phyloP scores from a whole-genome alignment of 2,888 invertebrate species.

The Aplocera efformata region DNA sequence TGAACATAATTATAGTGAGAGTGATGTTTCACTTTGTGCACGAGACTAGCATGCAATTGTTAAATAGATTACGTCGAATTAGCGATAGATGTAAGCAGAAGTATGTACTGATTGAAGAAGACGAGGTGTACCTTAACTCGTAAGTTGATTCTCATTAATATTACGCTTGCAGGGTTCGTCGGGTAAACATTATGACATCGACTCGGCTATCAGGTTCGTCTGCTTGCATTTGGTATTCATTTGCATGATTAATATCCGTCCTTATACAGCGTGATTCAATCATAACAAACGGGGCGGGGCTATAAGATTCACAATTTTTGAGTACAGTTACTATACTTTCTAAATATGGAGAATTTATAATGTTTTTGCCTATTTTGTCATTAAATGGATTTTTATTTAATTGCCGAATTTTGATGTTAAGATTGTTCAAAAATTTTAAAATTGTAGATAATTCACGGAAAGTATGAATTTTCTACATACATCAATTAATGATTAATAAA shows the following conservation, averaged over 20 bases:
- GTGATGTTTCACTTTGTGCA: constrained; percentile 20
- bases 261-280: too few species aligned
- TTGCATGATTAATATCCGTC: background rate
- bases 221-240: constrained; percentile 6
- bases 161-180: constrained; percentile 33
- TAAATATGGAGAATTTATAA: too few species aligned
- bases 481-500: too few species aligned
- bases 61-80: constrained; percentile 12
- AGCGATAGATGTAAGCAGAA: constrained; percentile 8
- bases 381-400: too few species aligned
- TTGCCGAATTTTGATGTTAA: too few species aligned
- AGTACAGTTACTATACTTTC: too few species aligned
- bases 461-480: too few species aligned
- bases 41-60: constrained; percentile 14
- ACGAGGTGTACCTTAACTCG: constrained; percentile 13
- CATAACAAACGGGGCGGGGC: too few species aligned
- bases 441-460: too few species aligned
- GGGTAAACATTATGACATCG: constrained; percentile 35
- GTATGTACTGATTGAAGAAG: constrained; percentile 14
- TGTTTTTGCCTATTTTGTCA: too few species aligned
- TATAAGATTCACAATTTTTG: too few species aligned
- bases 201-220: constrained; percentile 21
- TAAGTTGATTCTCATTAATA: constrained; percentile 17
- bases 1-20: constrained; percentile 1
- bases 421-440: too few species aligned